Evolutionary conservation across 2,113 vertebrate genomes (phyloP), one percentile per base, ranked within the genome.

Genomic region (Trichomycterus rosablanca): DNA sequence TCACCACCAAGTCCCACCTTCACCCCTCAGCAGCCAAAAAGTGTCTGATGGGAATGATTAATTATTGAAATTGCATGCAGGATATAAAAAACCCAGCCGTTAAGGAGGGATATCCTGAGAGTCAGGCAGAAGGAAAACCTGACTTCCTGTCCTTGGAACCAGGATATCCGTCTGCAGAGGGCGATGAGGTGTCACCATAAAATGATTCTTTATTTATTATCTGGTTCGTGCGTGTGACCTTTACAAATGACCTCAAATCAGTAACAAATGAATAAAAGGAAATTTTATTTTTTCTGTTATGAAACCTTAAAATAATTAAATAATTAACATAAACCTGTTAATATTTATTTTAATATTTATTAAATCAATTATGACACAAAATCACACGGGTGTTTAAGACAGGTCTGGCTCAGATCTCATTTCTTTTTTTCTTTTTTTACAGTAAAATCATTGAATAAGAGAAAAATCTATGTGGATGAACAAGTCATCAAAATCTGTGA

Each of bases 331-430:
- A 89, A 87, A 81, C 79, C 84, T 85, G 68, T 78, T 74, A 84
- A 83, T 69, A 78, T 68, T 84, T 69, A 78, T 70, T 80, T 71
- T 53, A 84, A 42, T 60, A 26, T 50, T 60, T 16, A 71, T 72
- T 67, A 63, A 70, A 75, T 66, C 84, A 83, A 77, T 87, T 72
- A 87, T 86, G 76, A 84, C 87, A 87, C 81, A 85, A 83, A 78
- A 84, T 81, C 86, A 89, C 85, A 86, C 62, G 74, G 82, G 78
- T 80, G 76, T 86, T 88, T 84, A 87, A 89, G 84, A 88, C 84
- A 85, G 80, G 81, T 86, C 80, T 81, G 84, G 84, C 86, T 87
- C 84, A 84, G 84, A 75, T 83, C 73, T 66, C 46, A 57, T 66
- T 15, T 23, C 60, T n/a, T 67, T 26, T 35, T 24, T 16, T 12